A percentile compares a stretch with the other conserved stretches of the same genome.
phyloP scores from a whole-genome alignment of 1,140 invertebrate species.

The Musca domestica region DNA sequence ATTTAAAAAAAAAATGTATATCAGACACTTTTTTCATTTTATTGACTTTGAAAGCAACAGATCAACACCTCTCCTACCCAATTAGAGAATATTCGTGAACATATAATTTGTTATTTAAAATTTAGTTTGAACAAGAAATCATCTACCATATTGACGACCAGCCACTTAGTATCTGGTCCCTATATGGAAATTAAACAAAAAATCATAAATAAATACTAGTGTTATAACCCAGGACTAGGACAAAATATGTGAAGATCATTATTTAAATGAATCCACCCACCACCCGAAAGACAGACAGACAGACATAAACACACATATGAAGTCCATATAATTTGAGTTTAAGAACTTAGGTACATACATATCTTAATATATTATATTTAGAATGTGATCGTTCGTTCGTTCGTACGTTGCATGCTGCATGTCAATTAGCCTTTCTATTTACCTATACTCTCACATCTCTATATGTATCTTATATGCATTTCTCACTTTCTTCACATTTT shows the following conservation, averaged over 20 bases:
- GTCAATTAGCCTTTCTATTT: not conserved
- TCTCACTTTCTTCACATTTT: no score
- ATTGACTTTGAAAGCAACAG: constrained; percentile 40
- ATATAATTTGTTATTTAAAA: not conserved
- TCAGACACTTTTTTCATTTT: not conserved
- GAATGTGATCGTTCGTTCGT: constrained; percentile 11
- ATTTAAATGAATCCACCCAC: no score
- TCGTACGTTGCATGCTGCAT: constrained; percentile 25
- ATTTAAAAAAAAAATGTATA: not conserved
- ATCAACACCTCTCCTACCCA: constrained; percentile 52
- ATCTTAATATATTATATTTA: not conserved
- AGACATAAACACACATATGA: not conserved
- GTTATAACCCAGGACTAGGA: no score
- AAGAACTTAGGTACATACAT: not conserved
- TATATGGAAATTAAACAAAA: no score
- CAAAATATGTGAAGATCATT: no score
- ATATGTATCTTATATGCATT: no score
- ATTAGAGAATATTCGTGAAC: not conserved
- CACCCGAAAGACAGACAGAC: no score
- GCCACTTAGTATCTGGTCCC: no score
- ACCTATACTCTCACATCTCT: no score
- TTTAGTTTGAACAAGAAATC: not conserved
- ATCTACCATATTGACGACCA: not conserved
- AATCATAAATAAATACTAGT: no score
- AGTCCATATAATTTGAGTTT: not conserved